Percentiles rank a stretch among this genome's conserved stretches.
phyloP scores from a whole-genome alignment of 2,797 vertebrate species.

The Alosa sapidissima region DNA sequence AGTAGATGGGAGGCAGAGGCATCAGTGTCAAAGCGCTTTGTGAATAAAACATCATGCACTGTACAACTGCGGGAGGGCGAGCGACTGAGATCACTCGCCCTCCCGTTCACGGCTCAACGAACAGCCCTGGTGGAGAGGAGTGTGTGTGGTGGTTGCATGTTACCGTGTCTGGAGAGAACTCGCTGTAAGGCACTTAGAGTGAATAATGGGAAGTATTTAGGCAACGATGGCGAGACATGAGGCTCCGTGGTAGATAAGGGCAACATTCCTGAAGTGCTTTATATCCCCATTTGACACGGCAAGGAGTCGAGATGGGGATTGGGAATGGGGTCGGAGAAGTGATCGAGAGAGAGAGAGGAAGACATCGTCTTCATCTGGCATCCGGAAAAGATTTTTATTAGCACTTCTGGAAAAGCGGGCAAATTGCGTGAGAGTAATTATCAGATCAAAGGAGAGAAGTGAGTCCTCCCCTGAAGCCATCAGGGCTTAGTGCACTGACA shows the following conservation, averaged over 20 bases:
- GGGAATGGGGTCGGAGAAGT: not conserved
- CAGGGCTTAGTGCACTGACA: not conserved
- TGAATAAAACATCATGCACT: slow-evolving; percentile 1
- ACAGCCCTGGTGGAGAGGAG: slow-evolving; percentile 7
- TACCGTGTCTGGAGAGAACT: slow-evolving; percentile 7
- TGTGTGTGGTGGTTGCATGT: slow-evolving; percentile 30
- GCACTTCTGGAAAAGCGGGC: slow-evolving; percentile 26
- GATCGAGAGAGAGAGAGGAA: slow-evolving; percentile 38
- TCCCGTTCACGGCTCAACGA: slow-evolving; percentile 29
- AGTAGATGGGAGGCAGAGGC: not conserved
- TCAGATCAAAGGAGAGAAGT: slow-evolving; percentile 49
- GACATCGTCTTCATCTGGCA: slow-evolving; percentile 46
- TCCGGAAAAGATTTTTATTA: slow-evolving; percentile 47
- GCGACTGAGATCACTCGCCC: not conserved
- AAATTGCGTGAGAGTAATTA: slow-evolving; percentile 55
- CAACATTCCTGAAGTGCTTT: slow-evolving; percentile 32
- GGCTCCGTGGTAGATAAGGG: slow-evolving; percentile 44
- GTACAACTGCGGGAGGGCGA: not conserved
- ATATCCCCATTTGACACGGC: slow-evolving; percentile 41
- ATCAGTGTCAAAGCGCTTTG: not conserved
- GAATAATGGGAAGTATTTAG: slow-evolving; percentile 54
- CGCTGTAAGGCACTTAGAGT: slow-evolving; percentile 48
- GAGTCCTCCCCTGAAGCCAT: slow-evolving; percentile 28
- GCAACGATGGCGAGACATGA: slow-evolving; percentile 49
- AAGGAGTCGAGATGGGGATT: not conserved